These are phyloP conservation scores for Bungarus multicinctus DNA, from an alignment of 2,113 vertebrate species.

Conservation along the genomic window DNA sequence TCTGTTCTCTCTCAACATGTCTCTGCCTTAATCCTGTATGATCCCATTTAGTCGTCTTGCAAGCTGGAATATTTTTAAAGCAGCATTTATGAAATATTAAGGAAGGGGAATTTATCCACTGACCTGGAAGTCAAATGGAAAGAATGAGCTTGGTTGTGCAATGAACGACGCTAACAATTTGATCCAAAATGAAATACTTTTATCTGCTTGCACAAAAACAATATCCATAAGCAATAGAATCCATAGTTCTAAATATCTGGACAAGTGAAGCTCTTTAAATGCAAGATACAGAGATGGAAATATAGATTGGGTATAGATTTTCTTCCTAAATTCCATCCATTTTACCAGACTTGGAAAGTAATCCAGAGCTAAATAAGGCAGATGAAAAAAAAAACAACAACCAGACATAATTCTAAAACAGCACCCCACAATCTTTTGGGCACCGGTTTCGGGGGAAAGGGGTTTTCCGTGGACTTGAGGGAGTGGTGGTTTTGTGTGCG, in stretches of 20 bases:
- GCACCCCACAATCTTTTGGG: background rate
- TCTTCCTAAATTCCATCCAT: background rate
- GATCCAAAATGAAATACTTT: background rate
- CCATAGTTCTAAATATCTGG: background rate
- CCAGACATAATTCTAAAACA: background rate
- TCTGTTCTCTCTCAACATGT: background rate
- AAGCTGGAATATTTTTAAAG: constrained; percentile 40
- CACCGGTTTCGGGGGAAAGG: background rate
- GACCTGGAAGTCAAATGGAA: constrained; percentile 55
- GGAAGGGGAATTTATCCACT: constrained; percentile 39
- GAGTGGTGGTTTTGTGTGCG: no score
- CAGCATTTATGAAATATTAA: constrained; percentile 65
- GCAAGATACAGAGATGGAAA: background rate
- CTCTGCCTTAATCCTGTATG: constrained; percentile 18
- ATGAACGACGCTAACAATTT: background rate
- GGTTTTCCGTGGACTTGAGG: no score
- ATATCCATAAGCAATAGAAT: background rate
- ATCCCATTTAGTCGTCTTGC: constrained; percentile 21
- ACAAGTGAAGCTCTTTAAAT: background rate
- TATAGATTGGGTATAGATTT: background rate
- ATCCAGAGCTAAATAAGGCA: background rate
- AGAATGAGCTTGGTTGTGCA: background rate
- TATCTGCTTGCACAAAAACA: background rate
- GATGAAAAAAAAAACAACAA: background rate
- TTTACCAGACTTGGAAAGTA: background rate